Evolutionary conservation across 1,140 invertebrate species (phyloP).

Genomic region (Maconellicoccus hirsutus): DNA sequence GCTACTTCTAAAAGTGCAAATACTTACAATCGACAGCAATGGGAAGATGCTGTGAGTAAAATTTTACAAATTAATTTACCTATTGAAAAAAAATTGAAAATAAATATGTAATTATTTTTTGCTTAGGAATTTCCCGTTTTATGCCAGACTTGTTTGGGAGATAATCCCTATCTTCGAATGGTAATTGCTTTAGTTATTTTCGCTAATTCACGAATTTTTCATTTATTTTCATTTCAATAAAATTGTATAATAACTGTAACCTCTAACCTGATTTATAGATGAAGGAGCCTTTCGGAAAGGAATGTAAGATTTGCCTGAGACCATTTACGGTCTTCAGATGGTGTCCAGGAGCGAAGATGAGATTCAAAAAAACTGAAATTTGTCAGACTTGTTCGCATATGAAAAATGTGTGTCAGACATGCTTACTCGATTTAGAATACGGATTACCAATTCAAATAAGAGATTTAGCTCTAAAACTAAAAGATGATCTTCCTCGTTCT

Average conservation of each 20-base stretch:
- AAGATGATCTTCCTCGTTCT: conserved; percentile 89
- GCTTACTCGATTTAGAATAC: conserved; percentile 94
- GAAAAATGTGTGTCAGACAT: conserved; percentile 99
- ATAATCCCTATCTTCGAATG: conserved; percentile 98
- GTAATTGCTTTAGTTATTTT: conserved; percentile 53
- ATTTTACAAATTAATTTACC: background rate
- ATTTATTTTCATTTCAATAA: no score
- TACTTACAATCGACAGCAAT: conserved; percentile 95
- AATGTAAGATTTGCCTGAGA: conserved; percentile 96
- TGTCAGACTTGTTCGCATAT: conserved; percentile 97
- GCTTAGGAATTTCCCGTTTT: conserved; percentile 98
- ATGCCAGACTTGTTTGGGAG: conserved; percentile 97
- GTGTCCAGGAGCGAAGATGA: conserved; percentile 96
- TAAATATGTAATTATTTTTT: no score
- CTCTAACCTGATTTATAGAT: no score
- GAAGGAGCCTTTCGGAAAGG: conserved; percentile 96
- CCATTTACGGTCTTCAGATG: conserved; percentile 98
- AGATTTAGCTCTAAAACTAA: conserved; percentile 88
- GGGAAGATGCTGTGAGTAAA: conserved; percentile 86
- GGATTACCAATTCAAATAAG: conserved; percentile 71
- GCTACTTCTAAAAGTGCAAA: conserved; percentile 92
- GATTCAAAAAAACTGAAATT: conserved; percentile 99
- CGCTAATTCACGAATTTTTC: background rate
- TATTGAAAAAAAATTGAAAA: no score
- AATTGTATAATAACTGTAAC: background rate